Percentiles rank a stretch among this genome's conserved stretches.
Evolutionary conservation across 2,113 vertebrate genomes (phyloP).

Genomic region (Ageneiosus marmoratus): DNA sequence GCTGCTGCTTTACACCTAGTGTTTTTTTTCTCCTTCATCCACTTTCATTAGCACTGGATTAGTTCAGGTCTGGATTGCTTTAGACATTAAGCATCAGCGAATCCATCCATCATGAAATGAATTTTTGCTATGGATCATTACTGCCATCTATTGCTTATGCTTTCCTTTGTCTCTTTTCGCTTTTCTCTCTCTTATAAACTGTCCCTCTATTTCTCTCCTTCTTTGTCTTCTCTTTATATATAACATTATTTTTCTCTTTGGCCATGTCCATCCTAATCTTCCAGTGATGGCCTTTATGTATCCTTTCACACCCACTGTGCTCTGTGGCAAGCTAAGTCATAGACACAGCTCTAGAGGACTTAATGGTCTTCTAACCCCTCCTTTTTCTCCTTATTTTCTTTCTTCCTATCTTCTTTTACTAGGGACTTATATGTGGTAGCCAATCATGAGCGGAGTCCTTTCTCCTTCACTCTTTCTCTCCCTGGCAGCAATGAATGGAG

Average conservation of each 20-base stretch:
- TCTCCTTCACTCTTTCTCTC: conserved; percentile 40
- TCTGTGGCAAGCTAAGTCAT: conserved; percentile 56
- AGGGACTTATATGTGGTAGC: conserved; percentile 78
- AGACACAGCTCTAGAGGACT: conserved; percentile 61
- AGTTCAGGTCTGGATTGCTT: conserved; percentile 67
- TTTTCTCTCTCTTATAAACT: conserved; percentile 35
- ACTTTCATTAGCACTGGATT: conserved; percentile 71
- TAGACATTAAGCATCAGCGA: conserved; percentile 67
- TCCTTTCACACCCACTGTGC: conserved; percentile 60
- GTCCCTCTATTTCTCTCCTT: conserved; percentile 1
- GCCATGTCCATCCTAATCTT: conserved; percentile 41
- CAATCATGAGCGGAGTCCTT: conserved; percentile 75
- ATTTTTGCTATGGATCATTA: conserved; percentile 49
- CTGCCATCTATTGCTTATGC: conserved; percentile 51
- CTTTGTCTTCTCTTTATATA: no score
- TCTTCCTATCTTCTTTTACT: conserved; percentile 65
- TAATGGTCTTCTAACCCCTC: conserved; percentile 54
- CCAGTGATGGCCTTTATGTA: conserved; percentile 54
- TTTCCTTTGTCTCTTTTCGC: conserved; percentile 34
- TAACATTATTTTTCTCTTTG: conserved; percentile 2
- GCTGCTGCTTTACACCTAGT: conserved; percentile 72
- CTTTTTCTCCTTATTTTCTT: conserved; percentile 17
- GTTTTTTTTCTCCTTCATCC: conserved; percentile 71
- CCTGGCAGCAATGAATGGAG: conserved; percentile 71
- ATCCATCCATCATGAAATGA: conserved; percentile 60